Percentiles rank a stretch among this genome's conserved stretches.
Conservation (phyloP, 2,888 invertebrate species). For the Villa cingulata region DNA sequence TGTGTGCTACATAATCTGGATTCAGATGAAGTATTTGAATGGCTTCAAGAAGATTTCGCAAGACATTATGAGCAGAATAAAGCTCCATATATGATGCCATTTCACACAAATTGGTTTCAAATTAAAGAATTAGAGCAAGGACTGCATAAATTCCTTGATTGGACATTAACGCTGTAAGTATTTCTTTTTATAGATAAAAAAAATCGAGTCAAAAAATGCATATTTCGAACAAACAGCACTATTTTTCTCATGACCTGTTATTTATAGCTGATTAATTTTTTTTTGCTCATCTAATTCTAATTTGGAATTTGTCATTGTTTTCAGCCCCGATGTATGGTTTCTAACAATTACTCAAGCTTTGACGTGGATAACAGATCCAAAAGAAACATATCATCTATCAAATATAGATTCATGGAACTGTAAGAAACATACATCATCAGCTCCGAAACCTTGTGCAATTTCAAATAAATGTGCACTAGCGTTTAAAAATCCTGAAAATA, state of each 20-base stretch:
- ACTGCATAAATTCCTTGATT: constrained; percentile 72
- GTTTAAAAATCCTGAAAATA: constrained; percentile 61
- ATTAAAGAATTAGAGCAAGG: constrained; percentile 70
- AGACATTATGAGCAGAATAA: constrained; percentile 75
- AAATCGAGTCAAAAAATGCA: no score
- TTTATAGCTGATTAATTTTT: no score
- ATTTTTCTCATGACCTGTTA: no score
- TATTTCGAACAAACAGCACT: no score
- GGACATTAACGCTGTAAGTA: constrained; percentile 58
- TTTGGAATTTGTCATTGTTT: constrained; percentile 12
- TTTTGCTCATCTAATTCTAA: no score
- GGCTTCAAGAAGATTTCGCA: constrained; percentile 80
- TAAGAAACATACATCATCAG: constrained; percentile 54
- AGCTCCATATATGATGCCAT: constrained; percentile 88
- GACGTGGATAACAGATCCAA: constrained; percentile 82
- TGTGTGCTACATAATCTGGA: constrained; percentile 84
- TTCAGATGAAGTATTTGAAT: constrained; percentile 61
- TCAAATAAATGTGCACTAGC: constrained; percentile 72
- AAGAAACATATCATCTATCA: constrained; percentile 48
- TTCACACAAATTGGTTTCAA: constrained; percentile 95
- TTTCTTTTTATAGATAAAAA: no score
- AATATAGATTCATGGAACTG: constrained; percentile 75
- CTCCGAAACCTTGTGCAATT: constrained; percentile 62
- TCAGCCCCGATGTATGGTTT: constrained; percentile 73
- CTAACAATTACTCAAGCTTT: constrained; percentile 79